Percentiles rank a stretch among this genome's conserved stretches.
Conservation (phyloP, 2,113 vertebrate species). For the Tretioscincus oriximinensis region DNA sequence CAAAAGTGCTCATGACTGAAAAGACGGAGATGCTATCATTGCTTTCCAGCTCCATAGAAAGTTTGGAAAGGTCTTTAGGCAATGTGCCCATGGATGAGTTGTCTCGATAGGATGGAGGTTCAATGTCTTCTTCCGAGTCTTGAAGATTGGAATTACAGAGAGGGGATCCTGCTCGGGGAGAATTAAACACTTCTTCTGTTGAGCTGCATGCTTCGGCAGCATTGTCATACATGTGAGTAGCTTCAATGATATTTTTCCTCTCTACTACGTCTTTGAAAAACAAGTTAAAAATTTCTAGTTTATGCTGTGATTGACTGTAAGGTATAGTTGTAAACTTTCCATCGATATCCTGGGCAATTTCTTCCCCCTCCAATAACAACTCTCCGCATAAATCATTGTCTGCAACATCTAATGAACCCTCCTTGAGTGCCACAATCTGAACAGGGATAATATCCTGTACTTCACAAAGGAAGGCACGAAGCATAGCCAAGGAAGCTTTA, state of each 20-base stretch:
- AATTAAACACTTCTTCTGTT: constrained; percentile 84
- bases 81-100: constrained; percentile 72
- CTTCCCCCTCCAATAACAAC: constrained; percentile 88
- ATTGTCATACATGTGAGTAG: constrained; percentile 92
- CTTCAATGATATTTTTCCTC: constrained; percentile 89
- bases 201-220: constrained; percentile 87
- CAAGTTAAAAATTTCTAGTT: constrained; percentile 86
- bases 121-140: constrained; percentile 90
- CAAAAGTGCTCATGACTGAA: constrained; percentile 81
- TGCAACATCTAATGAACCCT: constrained; percentile 77
- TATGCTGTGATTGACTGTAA: constrained; percentile 81
- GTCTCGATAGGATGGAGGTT: constrained; percentile 80
- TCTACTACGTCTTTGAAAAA: constrained; percentile 92
- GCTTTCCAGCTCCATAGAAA: constrained; percentile 83
- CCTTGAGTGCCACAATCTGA: constrained; percentile 87
- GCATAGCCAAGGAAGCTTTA: constrained; percentile 88
- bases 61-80: constrained; percentile 81
- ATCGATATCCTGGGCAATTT: constrained; percentile 92
- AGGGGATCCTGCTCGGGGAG: constrained; percentile 88
- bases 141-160: constrained; percentile 84
- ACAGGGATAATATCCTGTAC: constrained; percentile 94
- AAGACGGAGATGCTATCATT: constrained; percentile 83
- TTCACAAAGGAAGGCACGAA: constrained; percentile 93
- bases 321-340: constrained; percentile 83
- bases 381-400: constrained; percentile 85